These are phyloP conservation scores for Ethmia dodecea DNA, from an alignment of 2,888 invertebrate species.

Conservation along the genomic window DNA sequence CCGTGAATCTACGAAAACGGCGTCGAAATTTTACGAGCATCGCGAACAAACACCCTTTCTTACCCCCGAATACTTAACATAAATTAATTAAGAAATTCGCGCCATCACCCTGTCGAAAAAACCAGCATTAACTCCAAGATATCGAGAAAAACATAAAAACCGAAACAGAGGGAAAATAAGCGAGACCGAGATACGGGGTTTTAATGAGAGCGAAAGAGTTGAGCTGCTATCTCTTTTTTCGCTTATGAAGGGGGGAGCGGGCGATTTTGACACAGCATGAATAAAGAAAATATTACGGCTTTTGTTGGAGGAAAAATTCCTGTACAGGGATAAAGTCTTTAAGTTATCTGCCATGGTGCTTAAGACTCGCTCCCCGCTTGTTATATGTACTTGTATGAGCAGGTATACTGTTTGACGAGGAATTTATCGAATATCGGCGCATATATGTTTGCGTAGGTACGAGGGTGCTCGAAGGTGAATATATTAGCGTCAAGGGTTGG, in stretches of 20 bases:
- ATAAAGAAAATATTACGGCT: constrained; percentile 77
- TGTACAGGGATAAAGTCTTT: constrained; percentile 74
- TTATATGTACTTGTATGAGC: not conserved
- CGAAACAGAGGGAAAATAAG: constrained; percentile 53
- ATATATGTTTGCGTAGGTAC: constrained; percentile 37
- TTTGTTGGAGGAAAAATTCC: constrained; percentile 76
- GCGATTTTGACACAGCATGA: constrained; percentile 72
- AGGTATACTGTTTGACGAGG: constrained; percentile 31
- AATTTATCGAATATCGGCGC: constrained; percentile 52
- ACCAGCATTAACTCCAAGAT: constrained; percentile 46
- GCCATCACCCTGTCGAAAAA: constrained; percentile 61
- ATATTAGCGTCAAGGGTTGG: constrained; percentile 53
- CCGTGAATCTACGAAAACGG: constrained; percentile 38
- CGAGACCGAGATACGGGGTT: constrained; percentile 42
- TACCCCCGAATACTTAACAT: constrained; percentile 59
- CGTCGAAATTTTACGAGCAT: constrained; percentile 40
- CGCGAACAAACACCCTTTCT: constrained; percentile 50
- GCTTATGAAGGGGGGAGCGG: constrained; percentile 49
- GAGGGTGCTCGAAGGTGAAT: constrained; percentile 60
- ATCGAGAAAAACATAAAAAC: constrained; percentile 67
- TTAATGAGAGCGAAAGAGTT: constrained; percentile 68
- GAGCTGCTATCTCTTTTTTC: constrained; percentile 56
- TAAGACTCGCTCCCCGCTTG: too few relatives aligned
- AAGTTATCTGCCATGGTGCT: constrained; percentile 73
- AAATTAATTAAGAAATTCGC: constrained; percentile 73